Evolutionary conservation across 2,888 invertebrate genomes (phyloP).

Genomic region (Cosmorhoe ocellata): DNA sequence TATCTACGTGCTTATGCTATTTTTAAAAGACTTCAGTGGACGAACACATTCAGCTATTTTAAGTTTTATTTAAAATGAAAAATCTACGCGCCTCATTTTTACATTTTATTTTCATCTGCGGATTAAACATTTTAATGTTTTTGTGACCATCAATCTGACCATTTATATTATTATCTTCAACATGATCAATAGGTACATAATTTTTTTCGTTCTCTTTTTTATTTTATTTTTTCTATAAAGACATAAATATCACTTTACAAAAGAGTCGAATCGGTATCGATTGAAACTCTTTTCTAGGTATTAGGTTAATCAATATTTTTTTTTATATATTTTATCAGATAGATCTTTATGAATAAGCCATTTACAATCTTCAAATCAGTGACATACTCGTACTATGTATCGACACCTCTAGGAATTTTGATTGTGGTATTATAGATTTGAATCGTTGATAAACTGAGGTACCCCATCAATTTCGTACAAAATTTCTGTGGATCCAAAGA

Average conservation of each 20-base stretch:
- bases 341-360: conserved; percentile 43
- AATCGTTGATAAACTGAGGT: conserved; percentile 67
- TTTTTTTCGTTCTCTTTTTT: no score
- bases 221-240: no score
- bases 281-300: no score
- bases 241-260: no score
- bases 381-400: conserved; percentile 69
- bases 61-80: conserved; percentile 30
- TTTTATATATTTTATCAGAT: conserved; percentile 6
- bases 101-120: no score
- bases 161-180: no score
- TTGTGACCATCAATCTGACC: no score
- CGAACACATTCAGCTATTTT: conserved; percentile 18
- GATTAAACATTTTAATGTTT: no score
- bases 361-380: conserved; percentile 51
- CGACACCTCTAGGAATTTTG: conserved; percentile 81
- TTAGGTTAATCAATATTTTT: not conserved
- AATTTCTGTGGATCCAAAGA: conserved; percentile 78
- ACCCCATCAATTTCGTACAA: conserved; percentile 78
- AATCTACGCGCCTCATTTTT: not conserved
- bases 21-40: conserved; percentile 50
- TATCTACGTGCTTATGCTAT: conserved; percentile 60
- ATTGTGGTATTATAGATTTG: conserved; percentile 67
- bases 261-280: no score
- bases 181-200: no score